Base-by-base conservation (phyloP, 2,797 vertebrate genomes). In the Sebastolobus alascanus region DNA sequence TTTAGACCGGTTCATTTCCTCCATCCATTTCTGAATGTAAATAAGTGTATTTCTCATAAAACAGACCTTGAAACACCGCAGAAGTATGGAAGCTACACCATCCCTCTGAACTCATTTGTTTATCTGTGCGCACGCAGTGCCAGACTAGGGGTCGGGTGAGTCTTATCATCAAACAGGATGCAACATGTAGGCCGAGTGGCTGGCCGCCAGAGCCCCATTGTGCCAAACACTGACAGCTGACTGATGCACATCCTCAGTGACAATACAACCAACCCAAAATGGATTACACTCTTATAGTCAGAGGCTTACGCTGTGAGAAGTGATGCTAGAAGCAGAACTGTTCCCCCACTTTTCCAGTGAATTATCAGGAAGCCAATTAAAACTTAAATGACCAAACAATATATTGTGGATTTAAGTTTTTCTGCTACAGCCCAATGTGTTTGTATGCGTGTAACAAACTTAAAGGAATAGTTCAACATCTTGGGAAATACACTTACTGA, bases 121-220 rank as follows among this genome's bases (percentile, higher is more conserved):
- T 50, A 40, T 63, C 46, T 60, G 25, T 7, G 9, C 4, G 2
- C 16, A 22, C 10, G 1, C 16, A n/a, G 46, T 77, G 71, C 68
- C 87, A 80, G 67, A 74, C 52, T 20, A 40, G 22, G 40, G 46
- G 31, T 65, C 18, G 27, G 16, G 3, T 18, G 33, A 59, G 60
- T 55, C 71, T 86, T 72, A 71, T 66, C 63, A 46, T 70, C 56
- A 66, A 84, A 83, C 89, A 92, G 91, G 87, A 90, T 61, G 68
- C 78, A 67, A 25, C 31, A 73, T 20, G 40, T 11, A 6, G 79
- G 73, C 66, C 8, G 18, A 64, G 8, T 3, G 59, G 52, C 56
- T 9, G 66, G 56, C 73, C 22, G 56, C 83, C 5, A 2, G 18
- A 64, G 27, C 43, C 37, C 71, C 63, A 80, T 85, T 90, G 87